Conservation (phyloP, 2,113 vertebrate genomes). For the Sarotherodon lohbergeri region DNA sequence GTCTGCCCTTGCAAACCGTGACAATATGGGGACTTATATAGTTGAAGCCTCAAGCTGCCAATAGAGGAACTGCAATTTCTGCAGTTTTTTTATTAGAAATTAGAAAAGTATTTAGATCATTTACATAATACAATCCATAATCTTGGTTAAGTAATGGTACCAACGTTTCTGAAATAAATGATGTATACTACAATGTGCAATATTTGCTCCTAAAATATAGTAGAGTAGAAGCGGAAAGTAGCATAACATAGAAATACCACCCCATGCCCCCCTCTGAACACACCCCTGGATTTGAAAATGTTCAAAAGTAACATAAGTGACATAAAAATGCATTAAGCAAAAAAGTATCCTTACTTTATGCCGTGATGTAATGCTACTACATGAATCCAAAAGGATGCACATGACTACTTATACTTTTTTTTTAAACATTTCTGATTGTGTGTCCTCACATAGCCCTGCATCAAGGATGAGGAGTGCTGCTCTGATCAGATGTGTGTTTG, state of each 20-base stretch:
- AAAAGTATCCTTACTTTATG: not conserved
- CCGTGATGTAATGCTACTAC: not conserved
- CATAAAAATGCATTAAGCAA: not conserved
- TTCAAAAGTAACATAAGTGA: not conserved
- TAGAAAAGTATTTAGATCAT: accelerated
- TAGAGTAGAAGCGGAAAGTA: not conserved
- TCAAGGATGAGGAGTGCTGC: conserved; percentile 86
- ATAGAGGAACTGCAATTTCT: not conserved
- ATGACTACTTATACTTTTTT: not conserved
- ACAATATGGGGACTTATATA: not conserved
- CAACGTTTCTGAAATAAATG: not conserved
- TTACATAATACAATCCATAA: not conserved
- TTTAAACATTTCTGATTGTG: not conserved
- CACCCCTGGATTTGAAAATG: not conserved
- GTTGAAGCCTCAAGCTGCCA: not conserved
- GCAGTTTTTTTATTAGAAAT: not conserved
- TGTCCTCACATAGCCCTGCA: conserved; percentile 72
- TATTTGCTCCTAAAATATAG: not conserved
- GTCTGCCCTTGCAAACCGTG: not conserved
- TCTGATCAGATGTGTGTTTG: conserved; percentile 85
- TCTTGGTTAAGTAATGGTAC: not conserved
- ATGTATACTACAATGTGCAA: not conserved
- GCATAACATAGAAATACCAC: not conserved
- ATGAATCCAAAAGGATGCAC: not conserved
- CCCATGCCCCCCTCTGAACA: not conserved